Conservation (phyloP, 2,888 invertebrate species). For the Xanthia togata region DNA sequence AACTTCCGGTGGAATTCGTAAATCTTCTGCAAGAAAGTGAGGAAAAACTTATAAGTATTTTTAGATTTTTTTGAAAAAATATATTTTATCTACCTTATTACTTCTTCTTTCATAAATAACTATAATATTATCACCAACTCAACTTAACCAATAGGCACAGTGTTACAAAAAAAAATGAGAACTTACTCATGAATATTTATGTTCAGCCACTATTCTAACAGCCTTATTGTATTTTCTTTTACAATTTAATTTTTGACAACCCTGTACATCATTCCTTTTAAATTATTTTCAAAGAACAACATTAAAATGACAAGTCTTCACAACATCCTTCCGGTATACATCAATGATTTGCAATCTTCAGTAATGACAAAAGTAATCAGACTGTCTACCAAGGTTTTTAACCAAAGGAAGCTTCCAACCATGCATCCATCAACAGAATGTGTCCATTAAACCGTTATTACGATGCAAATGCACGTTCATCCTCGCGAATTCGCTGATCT, state of each 20-base stretch:
- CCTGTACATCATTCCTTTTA: not conserved
- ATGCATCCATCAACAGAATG: conserved; percentile 12
- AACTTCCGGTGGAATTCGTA: not conserved
- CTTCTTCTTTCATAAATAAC: not conserved
- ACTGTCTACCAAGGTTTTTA: conserved; percentile 17
- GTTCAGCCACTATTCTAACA: not conserved
- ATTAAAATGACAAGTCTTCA: not conserved
- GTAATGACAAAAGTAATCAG: conserved; percentile 39
- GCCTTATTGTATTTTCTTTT: not conserved
- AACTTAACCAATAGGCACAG: not conserved
- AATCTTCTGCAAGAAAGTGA: not conserved
- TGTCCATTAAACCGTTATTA: conserved; percentile 41
- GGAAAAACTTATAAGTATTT: no score
- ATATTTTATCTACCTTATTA: accelerated
- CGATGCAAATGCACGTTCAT: conserved; percentile 48
- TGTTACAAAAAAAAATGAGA: no score
- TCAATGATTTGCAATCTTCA: conserved; percentile 23
- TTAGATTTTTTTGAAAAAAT: no score
- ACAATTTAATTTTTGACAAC: no score
- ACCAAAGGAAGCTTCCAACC: conserved; percentile 8
- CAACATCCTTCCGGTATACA: not conserved
- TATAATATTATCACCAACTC: not conserved
- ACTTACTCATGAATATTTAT: not conserved
- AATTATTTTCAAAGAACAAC: no score
- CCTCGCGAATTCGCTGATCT: conserved; percentile 41